These are phyloP conservation scores for Smithornis capensis DNA, from an alignment of 2,113 vertebrate species.

Conservation along the genomic window DNA sequence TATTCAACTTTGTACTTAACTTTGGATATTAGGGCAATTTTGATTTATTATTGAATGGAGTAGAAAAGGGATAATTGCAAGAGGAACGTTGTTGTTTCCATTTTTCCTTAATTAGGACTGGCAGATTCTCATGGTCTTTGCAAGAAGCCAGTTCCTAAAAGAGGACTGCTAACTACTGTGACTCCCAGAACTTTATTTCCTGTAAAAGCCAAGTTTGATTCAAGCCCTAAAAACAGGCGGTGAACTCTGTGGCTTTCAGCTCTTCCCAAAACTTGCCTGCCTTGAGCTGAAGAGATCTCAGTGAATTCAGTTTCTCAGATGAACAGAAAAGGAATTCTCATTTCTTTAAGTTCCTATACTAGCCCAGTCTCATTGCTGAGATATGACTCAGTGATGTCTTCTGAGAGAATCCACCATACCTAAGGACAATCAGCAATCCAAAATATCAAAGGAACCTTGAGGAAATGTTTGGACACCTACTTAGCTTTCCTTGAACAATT, in stretches of 20 bases:
- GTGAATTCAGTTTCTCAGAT: background rate
- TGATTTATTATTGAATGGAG: background rate
- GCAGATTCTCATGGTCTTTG: background rate
- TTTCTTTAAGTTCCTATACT: background rate
- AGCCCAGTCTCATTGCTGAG: background rate
- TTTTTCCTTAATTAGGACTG: background rate
- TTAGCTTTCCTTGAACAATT: constrained; percentile 43
- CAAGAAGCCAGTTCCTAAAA: background rate
- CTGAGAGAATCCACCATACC: background rate
- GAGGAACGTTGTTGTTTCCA: background rate
- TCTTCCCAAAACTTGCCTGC: background rate
- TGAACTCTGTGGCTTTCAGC: background rate
- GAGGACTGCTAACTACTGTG: background rate
- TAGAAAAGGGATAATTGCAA: background rate
- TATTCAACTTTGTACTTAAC: background rate
- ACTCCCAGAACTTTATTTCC: background rate
- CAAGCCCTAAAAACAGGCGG: background rate
- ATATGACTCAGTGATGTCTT: constrained; percentile 3
- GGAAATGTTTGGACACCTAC: constrained; percentile 29
- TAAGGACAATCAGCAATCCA: background rate
- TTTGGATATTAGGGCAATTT: background rate
- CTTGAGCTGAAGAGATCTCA: background rate
- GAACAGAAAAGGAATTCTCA: background rate
- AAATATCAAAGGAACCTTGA: constrained; percentile 28
- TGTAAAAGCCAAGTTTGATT: background rate